These are phyloP conservation scores for Poliocrania exsul DNA, from an alignment of 2,797 vertebrate genomes.

Conservation along the genomic window DNA sequence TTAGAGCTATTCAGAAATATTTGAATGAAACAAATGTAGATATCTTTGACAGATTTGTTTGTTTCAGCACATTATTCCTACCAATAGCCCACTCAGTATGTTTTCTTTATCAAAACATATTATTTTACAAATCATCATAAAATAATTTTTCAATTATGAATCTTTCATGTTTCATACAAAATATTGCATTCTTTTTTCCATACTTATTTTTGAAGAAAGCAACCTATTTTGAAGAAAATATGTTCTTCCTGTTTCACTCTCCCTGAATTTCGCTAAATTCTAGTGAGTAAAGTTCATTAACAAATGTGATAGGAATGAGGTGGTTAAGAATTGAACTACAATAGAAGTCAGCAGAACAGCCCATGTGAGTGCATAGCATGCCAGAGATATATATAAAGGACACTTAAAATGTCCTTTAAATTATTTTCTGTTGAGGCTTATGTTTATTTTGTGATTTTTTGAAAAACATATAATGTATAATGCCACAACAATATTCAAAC, in stretches of 20 bases:
- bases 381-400: neutral
- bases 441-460: neutral
- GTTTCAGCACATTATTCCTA: neutral
- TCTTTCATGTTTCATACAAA: neutral
- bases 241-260: neutral
- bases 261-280: neutral
- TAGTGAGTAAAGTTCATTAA: neutral
- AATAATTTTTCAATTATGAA: neutral
- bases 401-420: neutral
- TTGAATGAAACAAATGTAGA: neutral
- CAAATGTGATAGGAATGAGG: neutral
- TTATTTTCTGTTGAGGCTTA: neutral
- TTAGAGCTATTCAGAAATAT: neutral
- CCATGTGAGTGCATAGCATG: accelerated
- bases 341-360: neutral
- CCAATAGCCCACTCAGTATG: neutral
- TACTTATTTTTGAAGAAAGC: neutral
- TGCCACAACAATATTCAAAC: neutral
- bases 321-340: neutral
- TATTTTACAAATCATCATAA: neutral
- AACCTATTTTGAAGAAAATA: neutral
- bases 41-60: neutral
- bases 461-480: neutral
- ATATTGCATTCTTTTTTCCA: neutral
- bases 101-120: neutral